Base-by-base conservation (phyloP, 2,113 vertebrate species). In the Daphoenositta chrysoptera region DNA sequence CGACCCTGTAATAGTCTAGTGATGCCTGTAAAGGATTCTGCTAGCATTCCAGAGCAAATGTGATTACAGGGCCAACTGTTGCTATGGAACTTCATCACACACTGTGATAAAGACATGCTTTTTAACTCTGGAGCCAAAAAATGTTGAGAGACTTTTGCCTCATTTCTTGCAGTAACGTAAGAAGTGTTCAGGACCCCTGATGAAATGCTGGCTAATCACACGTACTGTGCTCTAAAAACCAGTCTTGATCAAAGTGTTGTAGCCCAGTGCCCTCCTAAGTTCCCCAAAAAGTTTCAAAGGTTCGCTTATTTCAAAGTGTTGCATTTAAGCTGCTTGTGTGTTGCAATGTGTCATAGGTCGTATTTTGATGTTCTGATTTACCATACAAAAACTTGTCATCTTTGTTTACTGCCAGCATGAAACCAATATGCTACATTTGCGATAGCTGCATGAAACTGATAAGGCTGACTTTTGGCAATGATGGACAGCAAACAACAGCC, bases 21-120 rank as follows among this genome's bases (percentile, higher is more conserved):
- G 63, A 85, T 89, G 75, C 82, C 90, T 87, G 71, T 95, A 96
- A 96, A 81, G 71, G 85, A 51, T 85, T 61, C 44, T 75, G 72
- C 66, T 79, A 84, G 90, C 76, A 93, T 97, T 95, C 81, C 51
- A 85, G 40, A 94, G 76, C 44, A 82, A 76, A 79, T 73, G 60
- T 26, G n/a, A 87, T 91, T 89, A 91, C 75, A 89, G 71, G 54
- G 37, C 21, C 0, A 0, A 39, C 37, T 44, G 63, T 60, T 73
- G 35, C 76, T 70, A 39, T 31, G 64, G 40, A 70, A 76, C 58
- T 77, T 56, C 8, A 13, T 48, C 60, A 64, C 10, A 44, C 28
- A 20, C 27, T 15, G 40, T 3, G 33, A 56, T 42, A 87, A 73
- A 87, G 24, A 26, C 37, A 13, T 2, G 6, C 7, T 71, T 81